These are phyloP conservation scores for Piaya cayana DNA, from an alignment of 2,113 vertebrate species.

Conservation along the genomic window DNA sequence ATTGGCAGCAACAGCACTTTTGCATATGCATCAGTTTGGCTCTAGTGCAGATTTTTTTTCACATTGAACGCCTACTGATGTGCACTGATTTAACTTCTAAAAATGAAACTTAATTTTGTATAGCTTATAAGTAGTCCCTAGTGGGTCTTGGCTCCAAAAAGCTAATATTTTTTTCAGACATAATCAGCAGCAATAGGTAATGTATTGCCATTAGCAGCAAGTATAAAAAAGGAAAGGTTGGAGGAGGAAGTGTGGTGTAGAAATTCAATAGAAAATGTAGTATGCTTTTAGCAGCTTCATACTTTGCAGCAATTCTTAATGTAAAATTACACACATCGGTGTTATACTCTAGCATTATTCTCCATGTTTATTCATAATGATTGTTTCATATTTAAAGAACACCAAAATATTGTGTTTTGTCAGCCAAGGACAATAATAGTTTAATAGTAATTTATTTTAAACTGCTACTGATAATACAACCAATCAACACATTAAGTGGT, in stretches of 20 bases:
- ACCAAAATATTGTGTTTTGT: slow-evolving; percentile 81
- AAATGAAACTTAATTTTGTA: slow-evolving; percentile 80
- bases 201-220: slow-evolving; percentile 70
- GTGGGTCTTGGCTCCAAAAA: slow-evolving; percentile 70
- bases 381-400: slow-evolving; percentile 80
- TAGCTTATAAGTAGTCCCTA: slow-evolving; percentile 72
- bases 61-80: slow-evolving; percentile 69
- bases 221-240: slow-evolving; percentile 53
- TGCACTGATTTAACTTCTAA: slow-evolving; percentile 74
- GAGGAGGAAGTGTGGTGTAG: slow-evolving; percentile 3
- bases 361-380: slow-evolving; percentile 76
- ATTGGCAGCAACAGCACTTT: slow-evolving; percentile 56
- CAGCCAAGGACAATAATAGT: slow-evolving; percentile 82
- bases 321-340: slow-evolving; percentile 66
- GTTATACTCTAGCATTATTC: slow-evolving; percentile 55
- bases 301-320: slow-evolving; percentile 62
- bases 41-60: slow-evolving; percentile 57
- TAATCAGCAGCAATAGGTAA: slow-evolving; percentile 76
- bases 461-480: slow-evolving; percentile 84
- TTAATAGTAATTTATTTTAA: slow-evolving; percentile 86
- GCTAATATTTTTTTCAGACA: slow-evolving; percentile 78
- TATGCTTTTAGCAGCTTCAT: slow-evolving; percentile 52
- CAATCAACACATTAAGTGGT: slow-evolving; percentile 86
- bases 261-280: slow-evolving; percentile 45
- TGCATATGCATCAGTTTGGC: slow-evolving; percentile 71